A percentile compares a stretch with the other conserved stretches of the same genome.
Conservation (phyloP, 2,113 vertebrate genomes). For the Serilophus lunatus region DNA sequence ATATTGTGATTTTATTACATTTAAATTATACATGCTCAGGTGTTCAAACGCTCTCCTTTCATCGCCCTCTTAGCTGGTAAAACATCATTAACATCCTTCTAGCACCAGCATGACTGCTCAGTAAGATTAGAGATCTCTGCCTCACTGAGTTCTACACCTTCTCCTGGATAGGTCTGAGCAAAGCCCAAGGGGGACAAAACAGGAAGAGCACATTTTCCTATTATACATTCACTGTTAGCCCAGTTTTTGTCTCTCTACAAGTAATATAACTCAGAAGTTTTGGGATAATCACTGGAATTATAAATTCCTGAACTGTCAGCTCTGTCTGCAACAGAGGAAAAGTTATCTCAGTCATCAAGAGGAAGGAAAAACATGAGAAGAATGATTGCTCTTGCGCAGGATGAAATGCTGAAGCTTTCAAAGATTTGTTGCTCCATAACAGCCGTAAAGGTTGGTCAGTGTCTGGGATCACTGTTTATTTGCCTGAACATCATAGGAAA, state of each 20-base stretch:
- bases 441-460: neutral
- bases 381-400: neutral
- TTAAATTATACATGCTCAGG: slow-evolving; percentile 58
- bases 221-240: neutral
- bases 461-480: neutral
- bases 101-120: neutral
- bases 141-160: neutral
- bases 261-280: neutral
- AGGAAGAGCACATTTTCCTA: neutral
- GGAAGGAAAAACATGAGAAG: neutral
- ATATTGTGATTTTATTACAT: slow-evolving; percentile 60
- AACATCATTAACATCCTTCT: slow-evolving; percentile 45
- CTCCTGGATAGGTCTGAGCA: neutral
- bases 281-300: neutral
- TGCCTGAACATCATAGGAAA: neutral
- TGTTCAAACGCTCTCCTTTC: slow-evolving; percentile 51
- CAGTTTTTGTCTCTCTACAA: neutral
- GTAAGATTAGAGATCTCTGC: slow-evolving; percentile 10
- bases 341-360: neutral
- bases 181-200: neutral
- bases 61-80: slow-evolving; percentile 34
- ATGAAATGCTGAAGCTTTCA: neutral
- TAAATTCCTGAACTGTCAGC: neutral
- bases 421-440: neutral
- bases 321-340: neutral